These are phyloP conservation scores for Helarctos malayanus DNA, from an alignment of 2,797 vertebrate species.

Conservation along the genomic window DNA sequence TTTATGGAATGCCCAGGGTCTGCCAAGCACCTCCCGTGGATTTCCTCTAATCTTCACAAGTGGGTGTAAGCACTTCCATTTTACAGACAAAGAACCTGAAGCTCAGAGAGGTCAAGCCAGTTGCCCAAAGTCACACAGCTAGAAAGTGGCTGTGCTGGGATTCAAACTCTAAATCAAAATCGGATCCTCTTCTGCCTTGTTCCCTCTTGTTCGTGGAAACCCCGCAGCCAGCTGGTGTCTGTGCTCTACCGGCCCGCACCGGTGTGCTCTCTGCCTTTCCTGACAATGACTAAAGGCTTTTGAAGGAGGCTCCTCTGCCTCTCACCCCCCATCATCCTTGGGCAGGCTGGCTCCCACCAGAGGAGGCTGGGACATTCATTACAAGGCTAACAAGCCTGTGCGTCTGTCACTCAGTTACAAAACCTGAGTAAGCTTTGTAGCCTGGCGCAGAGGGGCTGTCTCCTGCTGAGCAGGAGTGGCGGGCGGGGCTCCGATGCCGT, in stretches of 20 bases:
- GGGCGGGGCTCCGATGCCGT: not conserved
- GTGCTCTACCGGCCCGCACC: not conserved
- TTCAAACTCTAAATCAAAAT: not conserved
- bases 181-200: not conserved
- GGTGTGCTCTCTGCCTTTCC: not conserved
- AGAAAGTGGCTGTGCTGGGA: not conserved
- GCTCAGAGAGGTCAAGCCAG: not conserved
- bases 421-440: slow-evolving; percentile 16
- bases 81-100: not conserved
- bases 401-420: slow-evolving; percentile 49
- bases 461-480: not conserved
- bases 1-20: not conserved
- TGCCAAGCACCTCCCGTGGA: accelerated
- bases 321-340: not conserved
- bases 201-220: not conserved
- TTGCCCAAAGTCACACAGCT: not conserved
- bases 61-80: not conserved
- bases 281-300: slow-evolving; percentile 46
- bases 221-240: not conserved
- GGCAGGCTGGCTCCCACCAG: slow-evolving; percentile 2
- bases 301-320: slow-evolving; percentile 6
- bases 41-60: not conserved
- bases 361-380: slow-evolving; percentile 59
- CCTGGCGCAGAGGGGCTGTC: not conserved
- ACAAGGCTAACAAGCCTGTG: slow-evolving; percentile 59